Conservation (phyloP, 2,113 vertebrate species). For the Gasterosteus aculeatus region DNA sequence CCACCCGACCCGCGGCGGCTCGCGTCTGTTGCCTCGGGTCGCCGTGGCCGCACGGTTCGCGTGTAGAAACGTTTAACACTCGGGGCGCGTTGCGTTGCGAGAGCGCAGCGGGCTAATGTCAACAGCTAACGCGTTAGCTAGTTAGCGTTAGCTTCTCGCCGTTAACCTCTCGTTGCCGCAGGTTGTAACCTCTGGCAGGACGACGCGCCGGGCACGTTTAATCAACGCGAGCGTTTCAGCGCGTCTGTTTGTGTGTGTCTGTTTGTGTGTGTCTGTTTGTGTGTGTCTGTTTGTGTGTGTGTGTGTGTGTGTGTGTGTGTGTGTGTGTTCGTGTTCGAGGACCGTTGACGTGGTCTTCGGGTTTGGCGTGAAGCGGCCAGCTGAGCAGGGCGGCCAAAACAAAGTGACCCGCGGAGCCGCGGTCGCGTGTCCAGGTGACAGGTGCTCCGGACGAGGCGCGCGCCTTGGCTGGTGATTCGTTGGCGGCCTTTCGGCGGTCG, state of each 20-base stretch:
- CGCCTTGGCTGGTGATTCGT: constrained; percentile 8
- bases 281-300: too few relatives aligned
- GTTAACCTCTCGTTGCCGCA: constrained; percentile 30
- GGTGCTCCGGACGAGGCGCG: constrained; percentile 58
- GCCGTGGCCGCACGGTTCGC: not conserved
- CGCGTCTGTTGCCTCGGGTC: not conserved
- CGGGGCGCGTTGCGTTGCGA: constrained; percentile 18
- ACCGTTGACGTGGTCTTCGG: too few relatives aligned
- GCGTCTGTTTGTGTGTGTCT: too few relatives aligned
- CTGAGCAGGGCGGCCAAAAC: not conserved
- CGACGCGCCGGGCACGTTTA: too few relatives aligned
- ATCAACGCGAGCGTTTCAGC: too few relatives aligned
- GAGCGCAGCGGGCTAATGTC: constrained; percentile 52
- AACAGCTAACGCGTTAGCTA: constrained; percentile 56
- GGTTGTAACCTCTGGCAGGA: too few relatives aligned
- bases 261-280: too few relatives aligned
- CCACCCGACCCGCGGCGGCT: not conserved
- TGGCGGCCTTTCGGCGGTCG: not conserved
- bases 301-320: too few relatives aligned
- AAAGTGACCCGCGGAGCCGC: constrained; percentile 33
- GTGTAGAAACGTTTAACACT: not conserved
- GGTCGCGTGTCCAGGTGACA: constrained; percentile 44
- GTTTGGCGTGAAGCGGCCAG: too few relatives aligned
- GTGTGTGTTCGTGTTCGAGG: too few relatives aligned
- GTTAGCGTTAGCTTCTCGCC: constrained; percentile 34